Evolutionary conservation across 2,113 vertebrate genomes (phyloP).

Genomic region (Pan paniscus): DNA sequence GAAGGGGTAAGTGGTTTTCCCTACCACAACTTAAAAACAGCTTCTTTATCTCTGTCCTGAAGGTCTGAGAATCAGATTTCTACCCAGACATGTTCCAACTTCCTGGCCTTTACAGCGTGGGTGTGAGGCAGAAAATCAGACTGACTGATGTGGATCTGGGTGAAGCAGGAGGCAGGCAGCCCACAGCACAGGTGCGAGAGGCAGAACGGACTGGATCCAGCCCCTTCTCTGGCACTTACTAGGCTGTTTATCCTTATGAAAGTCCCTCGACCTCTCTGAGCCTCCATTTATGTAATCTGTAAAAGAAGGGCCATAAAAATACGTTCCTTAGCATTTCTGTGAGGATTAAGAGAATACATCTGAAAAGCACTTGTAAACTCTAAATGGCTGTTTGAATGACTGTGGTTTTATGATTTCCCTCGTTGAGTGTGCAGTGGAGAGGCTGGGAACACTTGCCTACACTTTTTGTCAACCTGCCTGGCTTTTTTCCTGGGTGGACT

Average conservation of each 20-base stretch:
- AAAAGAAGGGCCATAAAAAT: not conserved
- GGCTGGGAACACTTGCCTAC: not conserved
- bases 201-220: not conserved
- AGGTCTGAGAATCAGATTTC: not conserved
- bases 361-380: not conserved
- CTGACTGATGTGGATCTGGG: not conserved
- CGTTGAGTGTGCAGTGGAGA: not conserved
- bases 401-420: conserved; percentile 24
- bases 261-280: not conserved
- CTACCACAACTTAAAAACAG: not conserved
- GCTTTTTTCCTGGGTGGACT: conserved; percentile 41
- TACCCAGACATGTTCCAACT: not conserved
- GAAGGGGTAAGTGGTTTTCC: not conserved
- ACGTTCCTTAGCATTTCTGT: not conserved
- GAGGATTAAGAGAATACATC: not conserved
- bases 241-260: not conserved
- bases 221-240: not conserved
- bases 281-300: not conserved
- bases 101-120: not conserved
- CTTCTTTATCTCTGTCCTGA: not conserved
- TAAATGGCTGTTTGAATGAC: not conserved
- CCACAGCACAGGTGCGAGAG: not conserved
- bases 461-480: not conserved
- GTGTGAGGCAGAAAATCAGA: not conserved
- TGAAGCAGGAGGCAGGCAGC: not conserved